Evolutionary conservation across 2,888 invertebrate species (phyloP), one percentile per base, ranked within the genome.

Genomic region (Sarcophaga rosellei): DNA sequence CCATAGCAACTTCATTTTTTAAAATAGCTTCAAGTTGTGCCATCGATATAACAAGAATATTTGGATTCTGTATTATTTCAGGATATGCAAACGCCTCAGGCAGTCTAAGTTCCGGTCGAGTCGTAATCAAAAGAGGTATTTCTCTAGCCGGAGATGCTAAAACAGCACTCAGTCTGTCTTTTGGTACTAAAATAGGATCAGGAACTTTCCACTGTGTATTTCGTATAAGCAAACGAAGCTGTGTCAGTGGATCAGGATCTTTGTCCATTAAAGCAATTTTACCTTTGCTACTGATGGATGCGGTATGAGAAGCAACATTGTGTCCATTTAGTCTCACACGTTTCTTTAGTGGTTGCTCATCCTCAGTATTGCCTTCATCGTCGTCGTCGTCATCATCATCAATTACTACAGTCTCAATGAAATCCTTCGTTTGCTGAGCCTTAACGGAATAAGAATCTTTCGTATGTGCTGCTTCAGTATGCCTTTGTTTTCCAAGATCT

Each of bases 171-270:
- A 97, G 93, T 89, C 95, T 95, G 90, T 96, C 96, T 93, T 96
- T 96, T 74, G 97, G 97, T 86, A 97, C 95, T 85, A 97, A 92
- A 89, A 97, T 94, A 12, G 97, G 97, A 94, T 97, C 97, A 63
- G 97, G 97, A 90, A 97, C 95, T 91, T 95, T 95, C 90, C 96
- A 95, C 88, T 95, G 95, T 10, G 95, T 94, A 89, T 95, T 95
- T 70, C 94, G 94, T 85, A 96, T 94, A 35, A 97, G 94, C 90
- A 95, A 94, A 88, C 96, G 95, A 11, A 97, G 93, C 90, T 97
- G 97, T 83, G 95, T 95, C 8, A 96, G 91, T 0, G 97, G 96
- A 90, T 94, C 94, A n/a, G 94, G 94, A 89, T 95, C 95, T 57
- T 94, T 90, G 66, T 92, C 90, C 79, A 91, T 87, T 59, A 87